Evolutionary conservation across 2,888 invertebrate genomes (phyloP).

Genomic region (Macaria liturata): DNA sequence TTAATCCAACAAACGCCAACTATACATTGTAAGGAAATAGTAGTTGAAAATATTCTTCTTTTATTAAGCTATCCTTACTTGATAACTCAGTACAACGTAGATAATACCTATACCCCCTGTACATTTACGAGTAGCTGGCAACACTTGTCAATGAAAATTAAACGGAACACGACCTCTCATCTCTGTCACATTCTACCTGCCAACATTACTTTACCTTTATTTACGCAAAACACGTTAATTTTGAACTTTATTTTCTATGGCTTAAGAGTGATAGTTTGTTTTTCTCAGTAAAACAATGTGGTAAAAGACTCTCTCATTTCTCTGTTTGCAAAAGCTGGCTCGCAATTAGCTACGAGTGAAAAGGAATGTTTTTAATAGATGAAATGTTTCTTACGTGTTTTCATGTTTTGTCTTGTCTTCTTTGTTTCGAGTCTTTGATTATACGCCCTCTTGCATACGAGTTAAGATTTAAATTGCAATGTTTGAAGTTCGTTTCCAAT

Average conservation of each 20-base stretch:
- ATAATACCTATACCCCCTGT: too few relatives aligned
- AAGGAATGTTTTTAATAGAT: slow-evolving; percentile 49
- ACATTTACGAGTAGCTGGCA: slow-evolving; percentile 17
- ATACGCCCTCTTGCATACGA: slow-evolving; percentile 2
- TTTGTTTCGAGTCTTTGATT: slow-evolving; percentile 20
- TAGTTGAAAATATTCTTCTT: too few relatives aligned
- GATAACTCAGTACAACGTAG: too few relatives aligned
- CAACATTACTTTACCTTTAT: slow-evolving; percentile 17
- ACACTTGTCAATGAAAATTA: slow-evolving; percentile 71
- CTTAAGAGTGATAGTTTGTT: slow-evolving; percentile 7
- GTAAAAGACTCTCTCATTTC: slow-evolving; percentile 51
- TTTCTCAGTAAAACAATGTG: slow-evolving; percentile 6
- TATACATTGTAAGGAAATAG: too few relatives aligned
- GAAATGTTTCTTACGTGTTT: slow-evolving; percentile 43
- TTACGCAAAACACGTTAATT: slow-evolving; percentile 24
- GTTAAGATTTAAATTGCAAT: slow-evolving; percentile 7
- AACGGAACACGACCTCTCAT: slow-evolving; percentile 63
- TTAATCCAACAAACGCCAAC: too few relatives aligned
- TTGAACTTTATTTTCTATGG: slow-evolving; percentile 29
- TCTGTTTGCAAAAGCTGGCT: slow-evolving; percentile 58
- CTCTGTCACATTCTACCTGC: slow-evolving; percentile 56
- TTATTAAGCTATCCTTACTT: too few relatives aligned
- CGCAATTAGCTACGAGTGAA: slow-evolving; percentile 65
- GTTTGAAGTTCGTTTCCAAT: slow-evolving; percentile 1
- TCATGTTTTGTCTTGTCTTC: slow-evolving; percentile 27